Percentiles rank a stretch among this genome's conserved stretches.
Conservation (phyloP, 2,797 vertebrate species). For the Florisuga fusca region DNA sequence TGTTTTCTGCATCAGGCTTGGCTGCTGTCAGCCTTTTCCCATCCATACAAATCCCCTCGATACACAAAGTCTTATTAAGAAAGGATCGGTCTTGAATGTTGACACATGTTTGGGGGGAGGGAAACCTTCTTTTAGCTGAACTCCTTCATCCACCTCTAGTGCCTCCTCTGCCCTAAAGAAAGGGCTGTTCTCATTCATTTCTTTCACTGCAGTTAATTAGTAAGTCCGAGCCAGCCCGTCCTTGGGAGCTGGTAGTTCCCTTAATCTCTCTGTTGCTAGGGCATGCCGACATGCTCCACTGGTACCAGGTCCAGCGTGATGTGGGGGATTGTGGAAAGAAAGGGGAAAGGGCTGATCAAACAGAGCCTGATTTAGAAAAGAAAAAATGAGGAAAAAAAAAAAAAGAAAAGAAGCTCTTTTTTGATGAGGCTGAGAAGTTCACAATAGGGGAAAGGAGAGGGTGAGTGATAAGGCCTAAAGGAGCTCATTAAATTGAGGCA, state of each 20-base stretch:
- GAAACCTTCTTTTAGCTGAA: constrained; percentile 24
- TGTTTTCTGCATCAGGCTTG: not conserved
- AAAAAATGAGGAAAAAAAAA: not conserved
- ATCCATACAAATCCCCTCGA: not conserved
- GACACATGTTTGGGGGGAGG: constrained; percentile 29
- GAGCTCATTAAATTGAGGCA: constrained; percentile 64
- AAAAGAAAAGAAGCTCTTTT: constrained; percentile 31
- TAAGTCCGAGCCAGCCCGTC: not conserved
- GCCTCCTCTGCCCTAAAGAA: constrained; percentile 14
- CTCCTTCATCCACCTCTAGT: constrained; percentile 41
- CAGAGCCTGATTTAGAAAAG: not conserved
- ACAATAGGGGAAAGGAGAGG: constrained; percentile 23
- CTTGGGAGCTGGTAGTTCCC: constrained; percentile 22
- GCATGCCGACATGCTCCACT: constrained; percentile 55
- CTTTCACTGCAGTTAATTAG: constrained; percentile 62
- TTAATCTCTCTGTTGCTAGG: constrained; percentile 63
- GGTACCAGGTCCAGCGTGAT: constrained; percentile 45
- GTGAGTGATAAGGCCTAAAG: constrained; percentile 55
- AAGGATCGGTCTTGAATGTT: constrained; percentile 8
- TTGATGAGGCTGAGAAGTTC: constrained; percentile 63
- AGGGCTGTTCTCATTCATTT: constrained; percentile 42
- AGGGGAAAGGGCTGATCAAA: constrained; percentile 62
- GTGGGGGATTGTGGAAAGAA: constrained; percentile 56
- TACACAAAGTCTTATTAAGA: constrained; percentile 25
- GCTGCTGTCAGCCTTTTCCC: not conserved